Base-by-base conservation (phyloP, 2,888 invertebrate species). In the Halictus ligatus region DNA sequence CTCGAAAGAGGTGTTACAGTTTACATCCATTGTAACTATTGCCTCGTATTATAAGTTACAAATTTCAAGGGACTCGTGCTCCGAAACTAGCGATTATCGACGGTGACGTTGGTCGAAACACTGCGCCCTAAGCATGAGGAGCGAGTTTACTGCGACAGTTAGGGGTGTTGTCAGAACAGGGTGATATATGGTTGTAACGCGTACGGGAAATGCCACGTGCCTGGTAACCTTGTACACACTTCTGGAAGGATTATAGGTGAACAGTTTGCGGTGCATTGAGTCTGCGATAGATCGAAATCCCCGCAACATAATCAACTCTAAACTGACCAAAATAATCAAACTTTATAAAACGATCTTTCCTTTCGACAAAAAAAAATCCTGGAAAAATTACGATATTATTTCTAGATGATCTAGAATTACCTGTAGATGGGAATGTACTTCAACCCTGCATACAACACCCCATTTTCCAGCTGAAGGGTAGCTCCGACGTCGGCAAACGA, bases 171-270 rank as follows among this genome's bases (percentile, higher is more conserved):
- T 94, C 94, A 92, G 93, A 89, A 86, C 87, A 88, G 84, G 78
- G 92, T 94, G 94, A 94, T 94, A 90, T 94, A 94, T 93, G 92
- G 92, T 89, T 86, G 87, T 84, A 89, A 85, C 89, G 87, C 82
- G 91, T 90, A 92, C 93, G 93, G 92, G 92, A 94, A 94, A 92
- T 92, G 91, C 92, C 94, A 94, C 93, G 93, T 94, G 94, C 92
- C 91, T 83, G 77, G 75, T 87, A 80, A 90, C 88, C 90, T 89
- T 88, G 84, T 88, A 87, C 87, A 81, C 81, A 73, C 50, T 84
- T 80, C 58, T 74, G 83, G 80, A 89, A 92, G 90, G 92, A 93
- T 93, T 93, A 90, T 88, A 90, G 88, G 84, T 90, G 86, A 85
- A 87, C 54, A 58, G 54, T 58, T 10, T 88, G 87, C 87, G 83